Evolutionary conservation across 2,113 vertebrate species (phyloP).

Genomic region (Odobenus rosmarus): DNA sequence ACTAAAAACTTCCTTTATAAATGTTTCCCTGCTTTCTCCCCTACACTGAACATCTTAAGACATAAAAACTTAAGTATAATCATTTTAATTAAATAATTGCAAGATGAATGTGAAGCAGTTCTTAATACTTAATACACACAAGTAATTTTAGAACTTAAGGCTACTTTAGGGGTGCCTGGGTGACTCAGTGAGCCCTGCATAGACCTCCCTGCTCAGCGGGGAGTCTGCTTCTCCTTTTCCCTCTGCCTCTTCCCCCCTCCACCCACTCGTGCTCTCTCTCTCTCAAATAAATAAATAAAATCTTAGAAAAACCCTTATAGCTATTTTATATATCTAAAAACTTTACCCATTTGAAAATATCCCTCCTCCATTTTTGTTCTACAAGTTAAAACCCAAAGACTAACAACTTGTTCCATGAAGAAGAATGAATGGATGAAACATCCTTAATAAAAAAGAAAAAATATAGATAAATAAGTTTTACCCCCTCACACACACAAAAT

Average conservation of each 20-base stretch:
- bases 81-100: neutral
- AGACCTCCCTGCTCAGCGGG: neutral
- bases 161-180: neutral
- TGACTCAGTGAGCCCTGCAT: neutral
- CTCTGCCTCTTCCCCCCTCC: neutral
- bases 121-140: neutral
- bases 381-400: neutral
- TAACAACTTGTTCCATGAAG: neutral
- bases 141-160: neutral
- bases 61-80: slow-evolving; percentile 18
- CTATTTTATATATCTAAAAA: neutral
- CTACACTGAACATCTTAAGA: neutral
- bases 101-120: neutral
- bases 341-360: neutral
- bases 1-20: slow-evolving; percentile 17
- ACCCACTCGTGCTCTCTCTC: neutral
- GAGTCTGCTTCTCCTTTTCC: neutral
- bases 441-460: neutral
- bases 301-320: neutral
- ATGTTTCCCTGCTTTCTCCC: neutral
- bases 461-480: neutral
- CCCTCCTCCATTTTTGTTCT: neutral
- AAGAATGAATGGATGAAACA: neutral
- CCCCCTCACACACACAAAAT: neutral
- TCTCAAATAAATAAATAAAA: neutral